Percentiles rank a stretch among this genome's conserved stretches.
Conservation (phyloP, 2,113 vertebrate species). For the Tapirus terrestris region DNA sequence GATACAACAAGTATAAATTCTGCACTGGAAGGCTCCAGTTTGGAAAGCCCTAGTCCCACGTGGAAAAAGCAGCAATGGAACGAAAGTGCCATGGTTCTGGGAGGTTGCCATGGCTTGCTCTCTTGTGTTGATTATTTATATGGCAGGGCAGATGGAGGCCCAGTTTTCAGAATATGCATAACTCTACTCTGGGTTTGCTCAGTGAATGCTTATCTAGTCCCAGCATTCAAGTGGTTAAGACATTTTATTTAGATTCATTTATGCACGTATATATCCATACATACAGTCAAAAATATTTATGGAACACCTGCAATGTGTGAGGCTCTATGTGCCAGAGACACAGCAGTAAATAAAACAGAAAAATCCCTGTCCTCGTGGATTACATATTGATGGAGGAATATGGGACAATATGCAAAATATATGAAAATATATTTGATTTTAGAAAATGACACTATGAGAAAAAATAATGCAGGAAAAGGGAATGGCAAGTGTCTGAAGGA, state of each 20-base stretch:
- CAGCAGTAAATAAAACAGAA: slow-evolving; percentile 12
- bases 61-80: neutral
- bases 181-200: neutral
- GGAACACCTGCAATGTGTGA: slow-evolving; percentile 10
- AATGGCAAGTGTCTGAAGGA: neutral
- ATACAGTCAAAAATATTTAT: slow-evolving; percentile 47
- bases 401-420: neutral
- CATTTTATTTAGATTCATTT: slow-evolving; percentile 47
- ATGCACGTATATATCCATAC: neutral
- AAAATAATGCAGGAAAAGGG: neutral
- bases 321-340: neutral
- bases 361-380: neutral
- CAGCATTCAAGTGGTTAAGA: neutral
- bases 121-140: slow-evolving; percentile 48
- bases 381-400: neutral
- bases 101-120: neutral
- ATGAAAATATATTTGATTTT: slow-evolving; percentile 3
- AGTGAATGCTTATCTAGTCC: neutral
- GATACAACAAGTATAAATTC: neutral
- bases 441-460: neutral
- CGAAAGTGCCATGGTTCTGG: neutral
- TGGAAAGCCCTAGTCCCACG: neutral
- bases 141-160: slow-evolving; percentile 12
- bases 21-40: neutral
- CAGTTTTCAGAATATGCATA: neutral